Evolutionary conservation across 2,888 invertebrate species (phyloP).

Genomic region (Rhimphoctona megacephalus): DNA sequence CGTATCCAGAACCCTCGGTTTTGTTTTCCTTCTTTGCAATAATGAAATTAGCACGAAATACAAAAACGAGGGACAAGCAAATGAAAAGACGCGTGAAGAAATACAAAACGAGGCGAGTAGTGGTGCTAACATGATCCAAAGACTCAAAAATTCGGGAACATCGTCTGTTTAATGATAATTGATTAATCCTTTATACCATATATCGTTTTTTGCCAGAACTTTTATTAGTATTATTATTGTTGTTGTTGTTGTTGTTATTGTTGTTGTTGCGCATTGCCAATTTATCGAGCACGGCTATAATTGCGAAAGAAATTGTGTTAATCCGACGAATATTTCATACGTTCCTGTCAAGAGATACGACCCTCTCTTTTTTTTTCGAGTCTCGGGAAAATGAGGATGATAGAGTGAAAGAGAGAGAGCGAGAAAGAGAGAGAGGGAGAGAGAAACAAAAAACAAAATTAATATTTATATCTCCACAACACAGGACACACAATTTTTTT

Average conservation of each 20-base stretch:
- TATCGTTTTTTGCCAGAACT: conserved; percentile 62
- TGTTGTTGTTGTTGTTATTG: conserved; percentile 67
- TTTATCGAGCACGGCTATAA: conserved; percentile 50
- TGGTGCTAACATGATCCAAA: conserved; percentile 64
- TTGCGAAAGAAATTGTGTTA: conserved; percentile 50
- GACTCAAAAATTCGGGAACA: conserved; percentile 42
- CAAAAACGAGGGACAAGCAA: not conserved
- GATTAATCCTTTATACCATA: conserved; percentile 55
- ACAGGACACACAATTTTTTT: conserved; percentile 18
- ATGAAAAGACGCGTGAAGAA: not conserved
- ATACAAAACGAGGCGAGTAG: conserved; percentile 57
- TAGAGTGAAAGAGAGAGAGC: not conserved
- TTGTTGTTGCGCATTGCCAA: conserved; percentile 63
- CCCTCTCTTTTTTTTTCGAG: not conserved
- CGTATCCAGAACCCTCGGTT: not conserved
- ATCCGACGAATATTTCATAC: conserved; percentile 33
- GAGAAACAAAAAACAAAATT: not conserved
- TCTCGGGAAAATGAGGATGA: not conserved
- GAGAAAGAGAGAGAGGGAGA: not conserved
- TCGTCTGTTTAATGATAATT: conserved; percentile 51
- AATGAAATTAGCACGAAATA: not conserved
- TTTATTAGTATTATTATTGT: conserved; percentile 64
- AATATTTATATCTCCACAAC: not conserved
- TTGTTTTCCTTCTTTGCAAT: not conserved
- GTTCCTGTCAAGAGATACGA: not conserved